Percentiles rank a stretch among this genome's conserved stretches.
Conservation (phyloP, 2,113 vertebrate genomes). For the Bos taurus region DNA sequence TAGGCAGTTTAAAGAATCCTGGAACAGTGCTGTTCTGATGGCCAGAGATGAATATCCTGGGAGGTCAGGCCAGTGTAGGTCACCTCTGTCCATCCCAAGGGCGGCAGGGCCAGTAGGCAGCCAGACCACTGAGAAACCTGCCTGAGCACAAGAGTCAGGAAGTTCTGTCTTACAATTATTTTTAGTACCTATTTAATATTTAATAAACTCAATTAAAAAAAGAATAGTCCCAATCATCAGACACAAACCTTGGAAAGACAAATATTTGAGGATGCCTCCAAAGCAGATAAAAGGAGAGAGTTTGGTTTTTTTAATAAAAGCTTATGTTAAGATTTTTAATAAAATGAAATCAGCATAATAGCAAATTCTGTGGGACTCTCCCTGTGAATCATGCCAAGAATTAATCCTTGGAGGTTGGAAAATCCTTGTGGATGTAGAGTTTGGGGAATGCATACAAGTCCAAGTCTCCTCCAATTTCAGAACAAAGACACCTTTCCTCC, state of each 20-base stretch:
- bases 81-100: background rate
- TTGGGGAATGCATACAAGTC: background rate
- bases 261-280: background rate
- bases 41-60: background rate
- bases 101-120: background rate
- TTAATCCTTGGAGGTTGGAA: background rate
- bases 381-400: background rate
- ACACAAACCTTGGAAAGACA: conserved; percentile 6
- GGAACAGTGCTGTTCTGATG: background rate
- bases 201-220: background rate
- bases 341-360: background rate
- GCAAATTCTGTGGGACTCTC: background rate
- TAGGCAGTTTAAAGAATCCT: background rate
- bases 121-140: background rate
- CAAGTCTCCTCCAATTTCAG: background rate
- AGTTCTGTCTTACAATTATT: background rate
- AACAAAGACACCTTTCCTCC: background rate
- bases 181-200: background rate
- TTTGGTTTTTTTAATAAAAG: background rate
- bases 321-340: background rate
- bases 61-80: background rate
- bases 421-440: background rate
- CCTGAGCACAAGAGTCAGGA: background rate
- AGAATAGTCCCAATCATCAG: background rate
- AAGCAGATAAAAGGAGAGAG: background rate